Evolutionary conservation across 1,140 invertebrate species (phyloP).

Genomic region (Drosophila ironensis): DNA sequence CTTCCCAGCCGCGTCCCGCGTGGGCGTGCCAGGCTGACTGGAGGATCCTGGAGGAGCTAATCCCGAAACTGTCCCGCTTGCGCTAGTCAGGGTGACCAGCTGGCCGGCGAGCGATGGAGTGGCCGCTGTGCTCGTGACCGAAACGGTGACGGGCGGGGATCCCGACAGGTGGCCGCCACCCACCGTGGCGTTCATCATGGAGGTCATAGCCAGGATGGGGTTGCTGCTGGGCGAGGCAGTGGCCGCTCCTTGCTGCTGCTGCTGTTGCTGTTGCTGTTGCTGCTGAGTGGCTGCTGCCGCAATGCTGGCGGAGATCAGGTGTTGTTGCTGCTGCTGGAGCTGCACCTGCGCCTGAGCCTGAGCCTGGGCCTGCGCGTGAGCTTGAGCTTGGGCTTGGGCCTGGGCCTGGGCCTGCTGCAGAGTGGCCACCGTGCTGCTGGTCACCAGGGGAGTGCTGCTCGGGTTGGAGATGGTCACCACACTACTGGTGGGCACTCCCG

Average conservation of each 20-base stretch:
- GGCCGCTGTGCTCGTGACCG: constrained; percentile 26
- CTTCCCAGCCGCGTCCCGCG: constrained; percentile 36
- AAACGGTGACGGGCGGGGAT: constrained; percentile 36
- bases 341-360: constrained; percentile 55
- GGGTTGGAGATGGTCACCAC: constrained; percentile 77
- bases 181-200: constrained; percentile 75
- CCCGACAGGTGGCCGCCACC: constrained; percentile 53
- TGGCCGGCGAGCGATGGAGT: constrained; percentile 28
- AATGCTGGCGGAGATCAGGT: constrained; percentile 45
- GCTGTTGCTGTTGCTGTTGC: constrained; percentile 33
- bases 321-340: constrained; percentile 55
- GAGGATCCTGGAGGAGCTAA: background rate
- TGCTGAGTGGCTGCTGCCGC: constrained; percentile 61
- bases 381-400: background rate
- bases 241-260: constrained; percentile 34
- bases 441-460: constrained; percentile 60
- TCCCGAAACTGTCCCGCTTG: background rate
- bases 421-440: constrained; percentile 61
- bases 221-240: constrained; percentile 71
- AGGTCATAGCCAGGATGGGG: constrained; percentile 78
- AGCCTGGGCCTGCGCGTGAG: background rate
- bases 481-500: constrained; percentile 56
- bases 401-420: constrained; percentile 56
- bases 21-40: constrained; percentile 46
- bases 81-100: constrained; percentile 46